Conservation (phyloP, 2,113 vertebrate species). For the Zosterops japonicus region DNA sequence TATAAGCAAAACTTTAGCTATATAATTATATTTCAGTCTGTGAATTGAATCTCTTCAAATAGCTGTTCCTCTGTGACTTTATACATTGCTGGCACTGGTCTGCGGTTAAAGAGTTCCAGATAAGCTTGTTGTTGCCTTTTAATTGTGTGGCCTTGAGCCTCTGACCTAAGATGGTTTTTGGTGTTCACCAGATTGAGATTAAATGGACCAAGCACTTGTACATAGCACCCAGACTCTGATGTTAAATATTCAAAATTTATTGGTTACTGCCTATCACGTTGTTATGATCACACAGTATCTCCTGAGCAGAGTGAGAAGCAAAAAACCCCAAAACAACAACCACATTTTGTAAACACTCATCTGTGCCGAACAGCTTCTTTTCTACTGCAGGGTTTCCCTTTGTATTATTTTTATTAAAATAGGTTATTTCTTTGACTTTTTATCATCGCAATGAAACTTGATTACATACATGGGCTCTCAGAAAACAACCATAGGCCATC, state of each 20-base stretch:
- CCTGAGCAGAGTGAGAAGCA: conserved; percentile 28
- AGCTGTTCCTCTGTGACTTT: conserved; percentile 19
- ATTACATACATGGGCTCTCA: conserved; percentile 55
- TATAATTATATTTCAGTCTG: neutral
- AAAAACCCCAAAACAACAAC: neutral
- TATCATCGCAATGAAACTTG: conserved; percentile 60
- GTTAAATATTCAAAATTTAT: conserved; percentile 71
- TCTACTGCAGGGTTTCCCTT: neutral
- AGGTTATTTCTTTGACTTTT: conserved; percentile 55
- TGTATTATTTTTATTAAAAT: conserved; percentile 1
- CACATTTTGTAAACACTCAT: neutral
- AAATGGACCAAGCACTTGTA: conserved; percentile 52
- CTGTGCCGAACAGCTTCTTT: conserved; percentile 37
- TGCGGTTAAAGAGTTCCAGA: conserved; percentile 23
- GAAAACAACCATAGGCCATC: conserved; percentile 68
- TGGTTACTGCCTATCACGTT: conserved; percentile 16
- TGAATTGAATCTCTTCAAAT: conserved; percentile 22
- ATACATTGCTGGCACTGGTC: neutral
- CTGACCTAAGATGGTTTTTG: conserved; percentile 56
- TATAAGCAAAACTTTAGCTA: neutral
- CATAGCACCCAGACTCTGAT: conserved; percentile 41
- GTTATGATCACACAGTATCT: conserved; percentile 36
- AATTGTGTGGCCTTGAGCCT: conserved; percentile 65
- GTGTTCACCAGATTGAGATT: conserved; percentile 54
- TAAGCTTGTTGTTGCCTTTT: conserved; percentile 60